phyloP scores from a whole-genome alignment of 2,888 invertebrate genomes.

The Cosmia pyralina region DNA sequence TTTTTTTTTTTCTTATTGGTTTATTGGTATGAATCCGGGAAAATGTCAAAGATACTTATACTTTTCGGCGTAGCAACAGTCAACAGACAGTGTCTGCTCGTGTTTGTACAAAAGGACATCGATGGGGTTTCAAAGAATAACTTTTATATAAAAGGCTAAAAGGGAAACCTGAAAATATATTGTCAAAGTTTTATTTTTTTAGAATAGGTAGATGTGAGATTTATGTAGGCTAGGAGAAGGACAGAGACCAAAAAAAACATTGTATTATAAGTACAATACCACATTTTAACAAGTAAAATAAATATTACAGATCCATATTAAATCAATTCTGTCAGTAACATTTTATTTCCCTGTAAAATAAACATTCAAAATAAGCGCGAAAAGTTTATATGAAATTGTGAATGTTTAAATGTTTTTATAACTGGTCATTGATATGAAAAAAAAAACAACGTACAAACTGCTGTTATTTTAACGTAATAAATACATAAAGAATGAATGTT shows the following conservation, averaged over 20 bases:
- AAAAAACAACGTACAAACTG: slow-evolving; percentile 12
- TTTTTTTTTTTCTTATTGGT: slow-evolving; percentile 4
- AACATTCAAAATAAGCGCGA: slow-evolving; percentile 39
- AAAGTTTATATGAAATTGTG: slow-evolving; percentile 5
- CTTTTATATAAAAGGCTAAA: neutral
- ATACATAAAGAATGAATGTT: slow-evolving; percentile 2
- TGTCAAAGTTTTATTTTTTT: neutral
- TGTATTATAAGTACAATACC: neutral
- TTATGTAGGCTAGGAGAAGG: neutral
- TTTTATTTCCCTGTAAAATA: slow-evolving; percentile 18
- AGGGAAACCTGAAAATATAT: neutral
- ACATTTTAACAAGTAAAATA: neutral
- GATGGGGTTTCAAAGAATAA: slow-evolving; percentile 8
- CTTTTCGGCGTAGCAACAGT: slow-evolving; percentile 5
- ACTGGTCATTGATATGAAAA: slow-evolving; percentile 8
- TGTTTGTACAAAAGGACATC: slow-evolving; percentile 5
- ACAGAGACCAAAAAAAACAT: neutral
- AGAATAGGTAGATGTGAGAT: too few relatives aligned
- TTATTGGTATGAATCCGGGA: neutral
- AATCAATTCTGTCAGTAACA: slow-evolving; percentile 25
- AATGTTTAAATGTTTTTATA: slow-evolving; percentile 30
- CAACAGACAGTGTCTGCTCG: neutral
- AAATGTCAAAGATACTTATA: slow-evolving; percentile 19
- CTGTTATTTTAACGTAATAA: slow-evolving; percentile 34
- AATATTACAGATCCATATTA: slow-evolving; percentile 19